Conservation (phyloP, 2,797 vertebrate species). For the Dromococcyx pavoninus region DNA sequence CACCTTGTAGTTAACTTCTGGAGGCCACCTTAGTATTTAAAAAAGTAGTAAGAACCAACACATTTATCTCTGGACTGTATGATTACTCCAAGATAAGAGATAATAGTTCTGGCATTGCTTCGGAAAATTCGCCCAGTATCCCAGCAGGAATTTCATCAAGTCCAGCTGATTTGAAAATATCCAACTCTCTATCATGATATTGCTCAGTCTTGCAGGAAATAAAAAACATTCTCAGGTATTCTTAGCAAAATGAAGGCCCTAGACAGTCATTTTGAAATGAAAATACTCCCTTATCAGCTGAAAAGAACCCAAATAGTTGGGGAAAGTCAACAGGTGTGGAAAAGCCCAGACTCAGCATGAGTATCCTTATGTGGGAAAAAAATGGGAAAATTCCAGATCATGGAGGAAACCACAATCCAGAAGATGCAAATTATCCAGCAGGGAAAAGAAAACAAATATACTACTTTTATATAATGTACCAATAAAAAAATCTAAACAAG, state of each 20-base stretch:
- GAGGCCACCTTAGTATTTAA: not conserved
- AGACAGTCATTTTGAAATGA: not conserved
- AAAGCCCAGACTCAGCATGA: not conserved
- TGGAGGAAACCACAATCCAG: not conserved
- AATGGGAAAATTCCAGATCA: not conserved
- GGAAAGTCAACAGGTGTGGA: not conserved
- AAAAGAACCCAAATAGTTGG: not conserved
- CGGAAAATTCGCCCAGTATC: not conserved
- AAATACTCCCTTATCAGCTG: not conserved
- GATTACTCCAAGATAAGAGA: not conserved
- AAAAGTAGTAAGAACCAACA: not conserved
- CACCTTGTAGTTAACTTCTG: not conserved
- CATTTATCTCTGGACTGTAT: not conserved
- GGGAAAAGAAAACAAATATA: not conserved
- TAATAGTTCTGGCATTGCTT: constrained; percentile 23
- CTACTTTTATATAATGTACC: not conserved
- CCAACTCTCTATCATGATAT: not conserved
- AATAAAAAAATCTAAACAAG: not conserved
- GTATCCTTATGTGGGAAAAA: not conserved
- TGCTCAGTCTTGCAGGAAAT: not conserved
- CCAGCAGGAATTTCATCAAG: constrained; percentile 25
- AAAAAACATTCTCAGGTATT: constrained; percentile 22
- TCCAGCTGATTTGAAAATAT: constrained; percentile 41
- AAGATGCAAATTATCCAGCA: not conserved
- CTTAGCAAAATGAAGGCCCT: not conserved